phyloP scores from a whole-genome alignment of 64 coral and sea anemone genomes.

The Orbicella faveolata region DNA sequence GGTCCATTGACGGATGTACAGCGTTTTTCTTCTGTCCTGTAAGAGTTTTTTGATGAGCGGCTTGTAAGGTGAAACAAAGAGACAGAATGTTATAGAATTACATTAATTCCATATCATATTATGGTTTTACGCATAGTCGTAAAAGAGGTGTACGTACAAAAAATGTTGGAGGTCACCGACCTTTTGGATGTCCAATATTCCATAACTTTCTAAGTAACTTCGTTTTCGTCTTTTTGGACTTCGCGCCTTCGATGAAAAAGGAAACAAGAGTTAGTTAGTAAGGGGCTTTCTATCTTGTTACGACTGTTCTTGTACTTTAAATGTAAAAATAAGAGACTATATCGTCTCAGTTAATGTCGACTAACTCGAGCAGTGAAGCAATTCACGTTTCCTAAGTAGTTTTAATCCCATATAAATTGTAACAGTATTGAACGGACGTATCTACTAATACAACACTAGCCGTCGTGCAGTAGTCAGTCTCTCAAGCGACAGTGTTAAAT shows the following conservation, averaged over 20 bases:
- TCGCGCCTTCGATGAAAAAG: not conserved
- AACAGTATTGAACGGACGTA: no score
- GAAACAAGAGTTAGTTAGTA: not conserved
- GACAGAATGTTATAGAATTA: not conserved
- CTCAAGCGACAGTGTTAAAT: no score
- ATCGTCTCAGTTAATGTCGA: no score
- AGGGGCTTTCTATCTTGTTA: no score
- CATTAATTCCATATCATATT: not conserved
- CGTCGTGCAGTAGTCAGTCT: no score
- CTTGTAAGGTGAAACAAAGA: not conserved
- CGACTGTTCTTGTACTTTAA: not conserved
- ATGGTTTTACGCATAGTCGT: not conserved
- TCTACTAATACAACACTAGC: no score
- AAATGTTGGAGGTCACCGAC: not conserved
- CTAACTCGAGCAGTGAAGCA: no score
- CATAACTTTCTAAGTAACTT: constrained; percentile 21
- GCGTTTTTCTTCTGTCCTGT: constrained; percentile 31
- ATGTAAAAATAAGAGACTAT: no score
- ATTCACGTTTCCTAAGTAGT: no score
- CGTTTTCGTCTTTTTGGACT: not conserved
- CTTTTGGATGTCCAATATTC: constrained; percentile 5
- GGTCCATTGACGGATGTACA: constrained; percentile 4
- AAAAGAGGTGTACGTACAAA: not conserved
- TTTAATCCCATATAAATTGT: no score
- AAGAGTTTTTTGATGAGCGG: not conserved